phyloP scores from a whole-genome alignment of 2,113 vertebrate species.

The Tachuris rubrigastra region DNA sequence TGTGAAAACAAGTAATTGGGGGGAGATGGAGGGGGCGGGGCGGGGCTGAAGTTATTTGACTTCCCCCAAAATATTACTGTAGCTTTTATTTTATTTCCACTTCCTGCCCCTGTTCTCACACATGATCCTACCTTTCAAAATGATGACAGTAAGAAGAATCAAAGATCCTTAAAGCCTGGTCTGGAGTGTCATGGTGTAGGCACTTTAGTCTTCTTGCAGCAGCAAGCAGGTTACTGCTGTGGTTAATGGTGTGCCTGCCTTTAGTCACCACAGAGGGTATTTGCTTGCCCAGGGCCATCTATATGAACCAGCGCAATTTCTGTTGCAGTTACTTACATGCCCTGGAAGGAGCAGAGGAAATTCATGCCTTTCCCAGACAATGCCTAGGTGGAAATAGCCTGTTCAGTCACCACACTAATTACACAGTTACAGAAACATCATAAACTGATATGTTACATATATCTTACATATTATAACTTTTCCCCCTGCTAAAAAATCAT shows the following conservation, averaged over 20 bases:
- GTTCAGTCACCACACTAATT: not conserved
- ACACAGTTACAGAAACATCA: not conserved
- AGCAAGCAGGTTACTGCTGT: not conserved
- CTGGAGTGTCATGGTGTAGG: no score
- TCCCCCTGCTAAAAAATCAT: not conserved
- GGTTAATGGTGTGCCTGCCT: not conserved
- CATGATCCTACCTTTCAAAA: not conserved
- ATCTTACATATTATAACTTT: not conserved
- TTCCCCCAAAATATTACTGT: not conserved
- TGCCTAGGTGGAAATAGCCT: not conserved
- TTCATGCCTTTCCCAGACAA: not conserved
- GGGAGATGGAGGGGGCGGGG: rapidly evolving
- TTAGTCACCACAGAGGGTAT: no score
- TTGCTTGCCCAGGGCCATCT: not conserved
- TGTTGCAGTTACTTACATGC: not conserved
- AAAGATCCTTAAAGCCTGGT: not conserved
- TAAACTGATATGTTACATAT: not conserved
- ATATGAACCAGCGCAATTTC: not conserved
- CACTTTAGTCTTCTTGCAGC: rapidly evolving
- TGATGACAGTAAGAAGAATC: not conserved
- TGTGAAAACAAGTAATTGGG: not conserved
- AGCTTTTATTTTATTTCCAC: not conserved
- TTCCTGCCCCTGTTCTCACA: not conserved
- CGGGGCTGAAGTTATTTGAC: not conserved
- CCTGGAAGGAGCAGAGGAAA: not conserved